Evolutionary conservation across 1,140 invertebrate genomes (phyloP), one percentile per base, ranked within the genome.

Genomic region (Brachionus manjavacas): DNA sequence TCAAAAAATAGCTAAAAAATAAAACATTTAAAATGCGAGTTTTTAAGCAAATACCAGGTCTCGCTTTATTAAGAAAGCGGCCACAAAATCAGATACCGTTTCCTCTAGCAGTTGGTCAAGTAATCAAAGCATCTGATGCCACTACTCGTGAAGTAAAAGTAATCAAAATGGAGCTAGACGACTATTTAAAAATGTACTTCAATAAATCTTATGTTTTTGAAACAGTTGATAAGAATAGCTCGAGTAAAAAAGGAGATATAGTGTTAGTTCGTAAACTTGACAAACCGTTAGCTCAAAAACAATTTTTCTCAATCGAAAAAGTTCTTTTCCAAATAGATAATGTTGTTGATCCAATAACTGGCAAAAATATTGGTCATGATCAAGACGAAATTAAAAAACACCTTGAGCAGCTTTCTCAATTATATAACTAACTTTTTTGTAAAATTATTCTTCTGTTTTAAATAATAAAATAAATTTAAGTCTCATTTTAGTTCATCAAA

Each of bases 141-240:
- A 60, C 9, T 2, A 81, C 79, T 6, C 49, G 79, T 35, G 52
- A 81, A 68, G 79, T 81, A 28, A 81, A 81, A 68, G 23, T 81
- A 46, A 60, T 81, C 79, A 81, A 81, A 68, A 81, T 81, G 79
- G 52, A 64, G 39, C 16, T 81, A 25, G 41, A 81, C 35, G 39
- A 81, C 11, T 81, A 81, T 64, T 25, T 81, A 35, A 81, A 81
- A 66, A 81, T 81, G 79, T 81, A 81, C 14, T 81, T 81, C 52
- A 81, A 81, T 31, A 81, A 81, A 81, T 81, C 79, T 1, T 64
- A 39, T 68, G 39, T 68, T 1, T 81, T 81, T 16, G 41, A 81
- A 20, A 64, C 79, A 23, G 79, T 64, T 28, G 79, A 81, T 68
- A 9, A 23, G 4, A 64, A 81, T 68, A n/a, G 39, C 41, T 20